These are phyloP conservation scores for Apamea sordens DNA, from an alignment of 2,888 invertebrate species.

Conservation along the genomic window DNA sequence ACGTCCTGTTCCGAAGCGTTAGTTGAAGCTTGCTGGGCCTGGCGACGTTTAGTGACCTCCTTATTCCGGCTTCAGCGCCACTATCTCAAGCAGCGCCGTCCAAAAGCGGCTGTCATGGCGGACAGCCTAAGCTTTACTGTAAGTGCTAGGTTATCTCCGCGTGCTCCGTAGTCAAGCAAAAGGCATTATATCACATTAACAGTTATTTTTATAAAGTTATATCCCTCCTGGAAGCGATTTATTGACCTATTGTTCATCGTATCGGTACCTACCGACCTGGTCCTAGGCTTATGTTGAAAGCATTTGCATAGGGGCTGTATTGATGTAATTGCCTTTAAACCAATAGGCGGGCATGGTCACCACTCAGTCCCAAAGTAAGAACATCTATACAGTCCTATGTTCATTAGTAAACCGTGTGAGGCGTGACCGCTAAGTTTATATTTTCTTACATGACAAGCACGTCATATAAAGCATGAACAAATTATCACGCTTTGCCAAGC, in stretches of 20 bases:
- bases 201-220: conserved; percentile 84
- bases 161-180: conserved; percentile 88
- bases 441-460: conserved; percentile 80
- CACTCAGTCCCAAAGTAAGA: conserved; percentile 79
- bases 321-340: conserved; percentile 76
- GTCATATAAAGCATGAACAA: conserved; percentile 83
- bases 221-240: conserved; percentile 86
- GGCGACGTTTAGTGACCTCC: conserved; percentile 88
- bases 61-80: conserved; percentile 84
- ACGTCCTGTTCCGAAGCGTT: conserved; percentile 89
- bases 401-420: conserved; percentile 87
- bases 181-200: conserved; percentile 88
- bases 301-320: conserved; percentile 80
- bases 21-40: conserved; percentile 89
- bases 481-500: conserved; percentile 88
- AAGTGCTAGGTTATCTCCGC: conserved; percentile 90
- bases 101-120: conserved; percentile 86
- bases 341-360: conserved; percentile 87
- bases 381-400: conserved; percentile 79
- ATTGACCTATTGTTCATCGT: conserved; percentile 78
- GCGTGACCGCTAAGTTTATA: conserved; percentile 80
- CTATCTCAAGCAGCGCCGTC: conserved; percentile 86
- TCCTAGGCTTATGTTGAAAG: conserved; percentile 84
- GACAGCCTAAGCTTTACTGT: conserved; percentile 90
- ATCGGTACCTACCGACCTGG: conserved; percentile 76